Conservation (phyloP, 2,797 vertebrate species). For the Morelia viridis region DNA sequence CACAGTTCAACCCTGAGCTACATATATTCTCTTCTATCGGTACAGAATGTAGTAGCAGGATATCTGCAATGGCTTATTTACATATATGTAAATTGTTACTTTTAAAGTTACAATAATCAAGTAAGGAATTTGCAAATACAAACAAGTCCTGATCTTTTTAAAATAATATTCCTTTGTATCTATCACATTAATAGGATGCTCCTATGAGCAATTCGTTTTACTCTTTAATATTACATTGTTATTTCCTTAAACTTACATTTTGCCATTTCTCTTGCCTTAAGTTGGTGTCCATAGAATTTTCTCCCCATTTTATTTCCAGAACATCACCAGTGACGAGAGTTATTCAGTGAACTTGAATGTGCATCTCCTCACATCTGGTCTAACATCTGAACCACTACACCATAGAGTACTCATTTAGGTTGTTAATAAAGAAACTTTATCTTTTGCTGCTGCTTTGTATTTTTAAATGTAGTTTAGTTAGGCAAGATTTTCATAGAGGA, state of each 20-base stretch:
- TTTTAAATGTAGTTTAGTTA: background rate
- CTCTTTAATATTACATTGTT: background rate
- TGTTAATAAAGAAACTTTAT: background rate
- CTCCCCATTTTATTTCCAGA: background rate
- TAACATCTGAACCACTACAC: background rate
- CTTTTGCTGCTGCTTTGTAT: background rate
- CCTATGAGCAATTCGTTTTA: constrained; percentile 14
- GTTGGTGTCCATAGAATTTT: background rate
- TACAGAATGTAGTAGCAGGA: no score
- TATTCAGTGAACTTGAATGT: background rate
- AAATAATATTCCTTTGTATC: background rate
- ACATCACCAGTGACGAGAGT: background rate
- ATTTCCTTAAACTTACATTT: background rate
- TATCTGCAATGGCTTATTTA: background rate
- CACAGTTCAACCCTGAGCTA: no score
- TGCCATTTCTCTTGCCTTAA: background rate
- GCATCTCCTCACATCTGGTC: background rate
- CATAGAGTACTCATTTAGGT: background rate
- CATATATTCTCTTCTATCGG: no score
- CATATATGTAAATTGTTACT: background rate
- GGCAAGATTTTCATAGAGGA: background rate
- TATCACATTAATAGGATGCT: background rate
- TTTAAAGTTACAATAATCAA: background rate
- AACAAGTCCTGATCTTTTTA: background rate
- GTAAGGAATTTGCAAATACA: background rate